Evolutionary conservation across 2,888 invertebrate species (phyloP).

Genomic region (Euplexia lucipara): DNA sequence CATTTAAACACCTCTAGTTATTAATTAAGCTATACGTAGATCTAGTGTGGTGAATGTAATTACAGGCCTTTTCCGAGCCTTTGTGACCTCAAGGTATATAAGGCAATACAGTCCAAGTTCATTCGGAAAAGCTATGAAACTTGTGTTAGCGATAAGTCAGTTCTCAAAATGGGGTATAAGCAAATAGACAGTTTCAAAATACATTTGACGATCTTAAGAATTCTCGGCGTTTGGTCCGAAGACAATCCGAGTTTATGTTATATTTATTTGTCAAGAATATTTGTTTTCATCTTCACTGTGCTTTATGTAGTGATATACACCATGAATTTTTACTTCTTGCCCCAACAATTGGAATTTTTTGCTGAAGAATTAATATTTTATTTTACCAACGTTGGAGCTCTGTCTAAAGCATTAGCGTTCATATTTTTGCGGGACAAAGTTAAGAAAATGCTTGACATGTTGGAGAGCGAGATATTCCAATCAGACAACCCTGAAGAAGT

Average conservation of each 20-base stretch:
- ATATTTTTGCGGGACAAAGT: conserved; percentile 70
- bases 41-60: conserved; percentile 41
- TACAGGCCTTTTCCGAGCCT: conserved; percentile 33
- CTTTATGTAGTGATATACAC: conserved; percentile 69
- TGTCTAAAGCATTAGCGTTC: conserved; percentile 76
- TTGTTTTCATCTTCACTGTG: conserved; percentile 67
- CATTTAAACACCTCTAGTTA: conserved; percentile 52
- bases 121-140: not conserved
- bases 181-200: conserved; percentile 77
- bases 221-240: conserved; percentile 74
- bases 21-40: conserved; percentile 46
- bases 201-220: conserved; percentile 73
- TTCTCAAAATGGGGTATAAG: conserved; percentile 55
- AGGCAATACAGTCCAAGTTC: not conserved
- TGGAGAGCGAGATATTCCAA: conserved; percentile 78
- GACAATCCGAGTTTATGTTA: conserved; percentile 63
- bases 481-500: conserved; percentile 67
- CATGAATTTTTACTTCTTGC: conserved; percentile 76
- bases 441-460: conserved; percentile 66
- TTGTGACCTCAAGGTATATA: conserved; percentile 39
- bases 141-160: not conserved
- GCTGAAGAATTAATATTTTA: conserved; percentile 80
- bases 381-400: conserved; percentile 72
- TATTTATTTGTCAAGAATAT: conserved; percentile 67
- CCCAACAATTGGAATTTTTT: conserved; percentile 72